Base-by-base conservation (phyloP, 2,888 invertebrate species). In the Plebejus melissa region DNA sequence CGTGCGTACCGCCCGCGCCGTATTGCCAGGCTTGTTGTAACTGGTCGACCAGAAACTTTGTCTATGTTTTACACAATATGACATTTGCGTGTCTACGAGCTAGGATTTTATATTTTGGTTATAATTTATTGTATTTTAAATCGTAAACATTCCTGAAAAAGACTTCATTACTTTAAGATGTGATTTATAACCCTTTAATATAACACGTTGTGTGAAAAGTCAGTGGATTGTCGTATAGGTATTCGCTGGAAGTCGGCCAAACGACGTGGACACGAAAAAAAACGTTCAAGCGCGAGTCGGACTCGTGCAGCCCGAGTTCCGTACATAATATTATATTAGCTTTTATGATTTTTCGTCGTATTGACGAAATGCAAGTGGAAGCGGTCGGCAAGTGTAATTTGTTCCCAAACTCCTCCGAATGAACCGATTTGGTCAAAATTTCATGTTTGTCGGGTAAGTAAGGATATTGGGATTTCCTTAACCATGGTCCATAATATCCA, bases 161-260 rank as follows among this genome's bases (percentile, higher is more conserved):
- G 32, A 32, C 65, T 32, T 32, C 5, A 32, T 65, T 32, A 32
- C 32, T 6, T 32, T 32, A 32, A 65, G 32, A 32, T 13, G 32
- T 65, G 65, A 65, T 65, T 65, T 65, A 65, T 65, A 65, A 65
- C 65, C 6, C 65, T 16, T 36, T 65, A 65, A 32, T 65, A 65
- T 16, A 65, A 65, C 65, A 65, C 32, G 36, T 60, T 13, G 32
- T 65, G 36, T 60, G 11, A 32, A 28, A 60, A 28, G 60, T 60
- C 60, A 28, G 28, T 32, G 60, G 60, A 32, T 2, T 22, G 58
- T 58, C n/a, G 6, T 88, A 88, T 86, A 82, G 81, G 82, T 82
- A 81, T 82, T 85, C 81, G 77, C 75, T 90, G 90, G 90, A 84
- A 76, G 58, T 41, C 74, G 77, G 88, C 90, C 90, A 90, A 82